These are phyloP conservation scores for Gobionotothen gibberifrons DNA, from an alignment of 2,797 vertebrate genomes.

Conservation along the genomic window DNA sequence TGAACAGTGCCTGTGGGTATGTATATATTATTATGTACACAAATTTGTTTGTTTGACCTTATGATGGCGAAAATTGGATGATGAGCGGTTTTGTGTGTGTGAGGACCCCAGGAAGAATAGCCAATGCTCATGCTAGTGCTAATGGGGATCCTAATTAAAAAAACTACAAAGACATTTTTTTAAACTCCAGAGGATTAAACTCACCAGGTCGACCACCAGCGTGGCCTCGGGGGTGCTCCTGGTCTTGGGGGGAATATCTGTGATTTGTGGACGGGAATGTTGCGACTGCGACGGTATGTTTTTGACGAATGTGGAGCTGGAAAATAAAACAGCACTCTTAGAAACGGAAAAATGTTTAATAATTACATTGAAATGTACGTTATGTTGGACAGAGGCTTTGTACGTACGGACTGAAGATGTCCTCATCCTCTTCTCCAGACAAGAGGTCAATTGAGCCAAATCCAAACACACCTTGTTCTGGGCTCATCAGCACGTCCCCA, in stretches of 20 bases:
- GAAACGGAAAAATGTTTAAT: not conserved
- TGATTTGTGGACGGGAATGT: constrained; percentile 62
- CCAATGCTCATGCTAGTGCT: no score
- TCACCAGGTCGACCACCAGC: constrained; percentile 87
- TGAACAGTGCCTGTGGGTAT: no score
- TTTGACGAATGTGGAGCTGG: constrained; percentile 83
- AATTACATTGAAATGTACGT: no score
- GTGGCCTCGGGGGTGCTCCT: constrained; percentile 82
- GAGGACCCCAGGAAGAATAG: no score
- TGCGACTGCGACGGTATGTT: constrained; percentile 72
- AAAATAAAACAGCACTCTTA: not conserved
- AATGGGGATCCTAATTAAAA: no score
- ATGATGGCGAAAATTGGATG: no score
- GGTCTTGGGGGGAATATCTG: constrained; percentile 81
- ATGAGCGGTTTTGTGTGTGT: no score
- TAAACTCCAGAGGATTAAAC: constrained; percentile 26
- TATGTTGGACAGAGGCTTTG: not conserved
- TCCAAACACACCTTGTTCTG: constrained; percentile 83
- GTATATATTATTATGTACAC: no score
- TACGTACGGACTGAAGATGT: constrained; percentile 85
- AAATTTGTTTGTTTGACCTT: no score
- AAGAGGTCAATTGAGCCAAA: constrained; percentile 78
- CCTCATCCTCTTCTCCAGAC: constrained; percentile 77
- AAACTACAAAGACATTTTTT: no score
- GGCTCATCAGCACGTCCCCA: constrained; percentile 74